Evolutionary conservation across 35 echinoderm and acorn worm species (phyloP).

Genomic region (Heliocidaris tuberculata): DNA sequence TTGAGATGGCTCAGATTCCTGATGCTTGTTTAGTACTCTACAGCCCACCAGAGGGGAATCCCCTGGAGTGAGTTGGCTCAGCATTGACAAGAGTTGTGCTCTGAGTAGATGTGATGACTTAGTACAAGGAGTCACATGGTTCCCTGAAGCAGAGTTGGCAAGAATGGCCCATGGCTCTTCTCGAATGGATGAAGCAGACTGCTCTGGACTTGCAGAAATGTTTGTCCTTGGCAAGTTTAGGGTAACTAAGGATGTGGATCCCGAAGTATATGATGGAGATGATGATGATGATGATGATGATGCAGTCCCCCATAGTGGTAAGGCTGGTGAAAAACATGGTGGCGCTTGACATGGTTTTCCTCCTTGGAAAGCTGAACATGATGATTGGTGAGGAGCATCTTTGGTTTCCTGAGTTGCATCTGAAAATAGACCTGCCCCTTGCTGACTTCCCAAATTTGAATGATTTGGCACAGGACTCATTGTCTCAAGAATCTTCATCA

Average conservation of each 20-base stretch:
- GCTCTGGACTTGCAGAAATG: neutral
- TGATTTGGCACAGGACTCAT: neutral
- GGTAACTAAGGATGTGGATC: neutral
- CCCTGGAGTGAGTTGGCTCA: too few relatives aligned
- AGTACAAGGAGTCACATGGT: neutral
- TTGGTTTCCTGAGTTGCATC: neutral
- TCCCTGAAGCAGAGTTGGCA: neutral
- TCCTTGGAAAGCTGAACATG: neutral
- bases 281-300: constrained; percentile 41
- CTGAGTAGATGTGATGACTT: too few relatives aligned
- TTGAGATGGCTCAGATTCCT: neutral
- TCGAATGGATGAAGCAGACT: neutral
- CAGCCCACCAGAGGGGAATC: neutral
- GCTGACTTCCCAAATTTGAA: neutral
- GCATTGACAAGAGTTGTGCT: too few relatives aligned
- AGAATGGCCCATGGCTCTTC: neutral
- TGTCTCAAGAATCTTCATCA: neutral
- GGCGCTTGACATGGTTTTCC: neutral
- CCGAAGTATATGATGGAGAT: neutral
- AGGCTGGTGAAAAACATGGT: neutral
- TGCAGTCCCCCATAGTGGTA: neutral
- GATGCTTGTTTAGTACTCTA: neutral
- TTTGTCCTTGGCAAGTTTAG: neutral
- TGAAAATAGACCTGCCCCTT: neutral
- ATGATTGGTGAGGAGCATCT: constrained; percentile 12